phyloP scores from a whole-genome alignment of 2,113 vertebrate species.

The Passer montanus region DNA sequence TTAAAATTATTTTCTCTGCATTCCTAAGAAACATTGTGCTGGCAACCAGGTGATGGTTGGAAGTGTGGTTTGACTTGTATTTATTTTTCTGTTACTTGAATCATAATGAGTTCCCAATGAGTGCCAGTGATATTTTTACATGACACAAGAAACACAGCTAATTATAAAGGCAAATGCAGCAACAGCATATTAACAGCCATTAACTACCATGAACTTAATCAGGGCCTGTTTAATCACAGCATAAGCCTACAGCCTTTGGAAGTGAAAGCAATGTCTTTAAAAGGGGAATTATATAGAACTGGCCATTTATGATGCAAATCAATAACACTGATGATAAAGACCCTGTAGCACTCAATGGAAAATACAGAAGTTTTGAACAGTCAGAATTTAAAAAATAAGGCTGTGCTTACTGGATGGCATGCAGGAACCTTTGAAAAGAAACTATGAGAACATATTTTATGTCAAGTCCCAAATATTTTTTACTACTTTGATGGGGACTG shows the following conservation, averaged over 20 bases:
- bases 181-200: not conserved
- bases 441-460: not conserved
- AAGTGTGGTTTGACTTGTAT: not conserved
- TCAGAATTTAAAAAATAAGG: not conserved
- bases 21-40: not conserved
- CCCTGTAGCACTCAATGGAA: not conserved
- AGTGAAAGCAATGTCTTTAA: not conserved
- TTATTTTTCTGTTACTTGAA: not conserved
- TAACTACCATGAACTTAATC: not conserved
- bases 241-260: not conserved
- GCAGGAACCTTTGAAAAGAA: not conserved
- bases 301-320: not conserved
- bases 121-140: not conserved
- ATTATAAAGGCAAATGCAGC: not conserved
- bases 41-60: not conserved
- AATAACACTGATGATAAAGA: not conserved
- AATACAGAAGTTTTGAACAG: not conserved
- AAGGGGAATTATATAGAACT: not conserved
- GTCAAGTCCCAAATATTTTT: not conserved
- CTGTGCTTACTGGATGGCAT: not conserved
- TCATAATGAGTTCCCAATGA: not conserved
- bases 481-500: not conserved
- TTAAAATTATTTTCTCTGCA: not conserved
- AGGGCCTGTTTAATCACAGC: not conserved
- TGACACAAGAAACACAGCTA: not conserved